phyloP scores from a whole-genome alignment of 2,888 invertebrate species.

The Itoplectis maculator region DNA sequence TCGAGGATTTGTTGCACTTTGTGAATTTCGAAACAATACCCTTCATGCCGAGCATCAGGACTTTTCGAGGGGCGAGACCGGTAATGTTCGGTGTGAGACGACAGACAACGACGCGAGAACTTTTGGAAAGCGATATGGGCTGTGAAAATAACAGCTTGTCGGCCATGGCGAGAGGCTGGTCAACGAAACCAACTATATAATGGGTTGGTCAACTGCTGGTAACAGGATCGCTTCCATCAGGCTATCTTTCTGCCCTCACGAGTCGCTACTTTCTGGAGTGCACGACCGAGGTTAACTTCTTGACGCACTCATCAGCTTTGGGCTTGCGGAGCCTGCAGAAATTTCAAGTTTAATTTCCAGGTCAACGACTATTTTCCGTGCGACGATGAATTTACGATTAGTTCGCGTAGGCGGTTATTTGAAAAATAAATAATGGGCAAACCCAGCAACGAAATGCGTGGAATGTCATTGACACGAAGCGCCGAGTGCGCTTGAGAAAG shows the following conservation, averaged over 20 bases:
- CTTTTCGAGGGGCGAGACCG: slow-evolving; percentile 45
- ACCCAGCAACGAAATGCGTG: background rate
- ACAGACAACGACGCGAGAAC: slow-evolving; percentile 47
- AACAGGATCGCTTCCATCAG: slow-evolving; percentile 40
- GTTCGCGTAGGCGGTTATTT: background rate
- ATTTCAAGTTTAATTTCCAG: background rate
- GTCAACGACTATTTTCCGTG: background rate
- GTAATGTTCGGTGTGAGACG: background rate
- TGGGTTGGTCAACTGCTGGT: slow-evolving; percentile 57
- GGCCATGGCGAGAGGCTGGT: slow-evolving; percentile 39
- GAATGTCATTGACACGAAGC: slow-evolving; percentile 7
- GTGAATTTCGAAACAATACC: slow-evolving; percentile 64
- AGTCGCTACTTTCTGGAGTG: background rate
- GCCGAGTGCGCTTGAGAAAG: slow-evolving; percentile 3
- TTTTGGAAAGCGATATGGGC: slow-evolving; percentile 55
- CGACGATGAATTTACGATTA: background rate
- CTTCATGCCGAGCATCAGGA: slow-evolving; percentile 18
- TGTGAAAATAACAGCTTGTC: slow-evolving; percentile 49
- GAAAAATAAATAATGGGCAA: background rate
- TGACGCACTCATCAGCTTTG: background rate
- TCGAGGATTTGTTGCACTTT: slow-evolving; percentile 68
- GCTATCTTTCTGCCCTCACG: background rate
- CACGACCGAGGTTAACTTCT: background rate
- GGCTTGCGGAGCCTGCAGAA: background rate
- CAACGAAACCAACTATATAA: slow-evolving; percentile 57